Evolutionary conservation across 2,888 invertebrate species (phyloP), one percentile per base, ranked within the genome.

Genomic region (Brenthis hecate): DNA sequence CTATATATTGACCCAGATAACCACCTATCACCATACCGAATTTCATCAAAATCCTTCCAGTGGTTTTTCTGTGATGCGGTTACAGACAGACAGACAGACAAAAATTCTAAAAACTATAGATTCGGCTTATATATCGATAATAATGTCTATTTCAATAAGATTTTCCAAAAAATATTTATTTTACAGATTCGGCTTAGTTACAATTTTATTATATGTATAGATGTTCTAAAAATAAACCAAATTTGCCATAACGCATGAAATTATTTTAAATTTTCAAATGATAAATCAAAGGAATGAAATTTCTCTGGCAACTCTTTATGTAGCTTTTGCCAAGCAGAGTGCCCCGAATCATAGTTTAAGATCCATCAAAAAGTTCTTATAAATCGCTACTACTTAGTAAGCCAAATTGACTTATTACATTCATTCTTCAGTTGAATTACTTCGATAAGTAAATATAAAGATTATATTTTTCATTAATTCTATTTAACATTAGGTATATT

Each of bases 311-410:
- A 66, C 69, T 63, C 57, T 6, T 54, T 36, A 57, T 56, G 56
- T 63, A 48, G 61, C 56, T 57, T 55, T 68, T 82, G 83, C 82
- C 82, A 83, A 82, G 72, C 76, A 71, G 78, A 74, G 75, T 69
- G 76, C 71, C 76, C 73, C 73, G 68, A 73, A 83, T 81, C 76
- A 81, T 77, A 76, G 76, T 75, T 77, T 77, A 73, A 77, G 77
- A 81, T 84, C 79, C 80, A 82, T 83, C 80, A 81, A 77, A 78
- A 80, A 71, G 61, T 69, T 65, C 51, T 64, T 64, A 63, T 56
- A 61, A 67, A 62, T 67, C 56, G 54, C 55, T 36, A 5, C 51
- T 56, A 62, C 43, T 67, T 62, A 66, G 68, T 64, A 47, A 53
- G 63, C 58, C 67, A 62, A 67, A 67, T 67, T 56, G 61, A 56